Conservation (phyloP, 2,888 invertebrate genomes). For the Aplocera efformata region DNA sequence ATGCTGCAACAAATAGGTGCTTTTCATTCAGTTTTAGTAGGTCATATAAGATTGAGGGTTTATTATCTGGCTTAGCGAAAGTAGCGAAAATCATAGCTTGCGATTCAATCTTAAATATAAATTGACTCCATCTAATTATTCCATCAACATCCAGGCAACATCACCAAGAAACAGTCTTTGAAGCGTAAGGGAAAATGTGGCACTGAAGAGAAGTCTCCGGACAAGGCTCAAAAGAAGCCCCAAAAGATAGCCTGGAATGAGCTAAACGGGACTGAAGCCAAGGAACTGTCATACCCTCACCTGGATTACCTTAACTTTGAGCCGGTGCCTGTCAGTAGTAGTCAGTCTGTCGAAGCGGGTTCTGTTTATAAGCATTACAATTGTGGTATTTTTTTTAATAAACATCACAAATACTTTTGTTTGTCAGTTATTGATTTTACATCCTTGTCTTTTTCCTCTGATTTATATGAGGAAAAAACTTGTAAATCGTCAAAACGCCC, state of each 20-base stretch:
- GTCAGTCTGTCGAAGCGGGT: conserved; percentile 26
- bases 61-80: conserved; percentile 4
- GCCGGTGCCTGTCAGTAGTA: conserved; percentile 65
- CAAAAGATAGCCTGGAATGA: conserved; percentile 53
- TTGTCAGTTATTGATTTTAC: conserved; percentile 12
- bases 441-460: conserved; percentile 1
- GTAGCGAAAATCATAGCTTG: neutral
- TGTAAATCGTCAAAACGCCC: neutral
- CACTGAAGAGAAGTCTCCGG: conserved; percentile 50
- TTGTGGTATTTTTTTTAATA: conserved; percentile 27
- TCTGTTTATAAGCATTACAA: conserved; percentile 49
- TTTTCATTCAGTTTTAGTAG: conserved; percentile 26
- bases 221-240: conserved; percentile 37
- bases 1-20: conserved; percentile 77
- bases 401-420: conserved; percentile 28
- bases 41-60: neutral
- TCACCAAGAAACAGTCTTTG: conserved; percentile 62
- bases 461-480: neutral
- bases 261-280: conserved; percentile 40
- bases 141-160: conserved; percentile 52
- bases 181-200: conserved; percentile 49
- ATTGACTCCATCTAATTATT: conserved; percentile 8
- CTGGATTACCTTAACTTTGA: conserved; percentile 67
- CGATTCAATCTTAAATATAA: neutral
- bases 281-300: conserved; percentile 45